These are phyloP conservation scores for Hyla sarda DNA, from an alignment of 2,113 vertebrate genomes.

Conservation along the genomic window DNA sequence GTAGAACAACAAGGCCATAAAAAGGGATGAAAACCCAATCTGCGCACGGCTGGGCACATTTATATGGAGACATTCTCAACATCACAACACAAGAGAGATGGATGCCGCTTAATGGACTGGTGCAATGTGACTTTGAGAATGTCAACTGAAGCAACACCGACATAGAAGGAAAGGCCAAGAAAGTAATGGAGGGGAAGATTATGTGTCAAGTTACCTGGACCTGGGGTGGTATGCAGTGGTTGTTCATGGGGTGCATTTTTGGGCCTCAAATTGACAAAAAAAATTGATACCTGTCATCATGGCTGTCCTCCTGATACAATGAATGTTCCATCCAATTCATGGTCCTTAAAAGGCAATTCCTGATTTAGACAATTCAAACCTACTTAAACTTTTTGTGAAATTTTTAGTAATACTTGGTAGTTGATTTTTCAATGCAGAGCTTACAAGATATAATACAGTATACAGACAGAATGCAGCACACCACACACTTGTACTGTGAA, in stretches of 20 bases:
- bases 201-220: background rate
- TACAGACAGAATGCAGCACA: too few species aligned
- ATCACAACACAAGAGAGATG: background rate
- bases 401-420: too few species aligned
- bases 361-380: too few species aligned
- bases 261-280: background rate
- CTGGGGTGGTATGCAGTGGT: background rate
- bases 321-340: too few species aligned
- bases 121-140: constrained; percentile 35
- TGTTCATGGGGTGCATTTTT: background rate
- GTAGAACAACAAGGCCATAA: background rate
- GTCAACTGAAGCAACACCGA: background rate
- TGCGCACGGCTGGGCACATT: background rate
- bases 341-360: too few species aligned
- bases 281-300: background rate
- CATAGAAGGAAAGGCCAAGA: background rate
- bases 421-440: too few species aligned
- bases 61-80: constrained; percentile 28
- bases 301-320: background rate
- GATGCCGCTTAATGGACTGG: constrained; percentile 24
- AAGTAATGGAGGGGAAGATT: background rate
- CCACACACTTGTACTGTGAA: too few species aligned
- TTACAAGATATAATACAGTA: too few species aligned
- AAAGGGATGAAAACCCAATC: background rate
- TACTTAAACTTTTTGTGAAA: too few species aligned